Base-by-base conservation (phyloP, 2,797 vertebrate genomes). In the Clamator glandarius region DNA sequence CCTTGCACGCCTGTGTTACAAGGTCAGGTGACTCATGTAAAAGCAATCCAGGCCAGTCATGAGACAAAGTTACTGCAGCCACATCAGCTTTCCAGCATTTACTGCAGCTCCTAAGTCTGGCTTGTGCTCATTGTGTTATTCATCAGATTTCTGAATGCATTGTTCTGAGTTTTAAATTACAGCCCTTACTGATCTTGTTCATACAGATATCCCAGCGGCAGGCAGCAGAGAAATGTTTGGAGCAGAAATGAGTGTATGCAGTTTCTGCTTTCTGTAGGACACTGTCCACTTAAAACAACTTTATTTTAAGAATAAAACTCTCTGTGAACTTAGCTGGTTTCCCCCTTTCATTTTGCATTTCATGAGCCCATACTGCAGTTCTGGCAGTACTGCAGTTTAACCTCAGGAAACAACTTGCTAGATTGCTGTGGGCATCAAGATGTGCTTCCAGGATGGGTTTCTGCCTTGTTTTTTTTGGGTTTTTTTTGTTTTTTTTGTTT, bases 51-150 rank as follows among this genome's bases (percentile, higher is more conserved):
- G 86, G 80, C 73, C 1, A 2, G 89, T 97, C 97, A 96, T 89
- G 92, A 96, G 97, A 85, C 70, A 68, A 51, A 86, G 64, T 89
- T 96, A 96, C 89, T 96, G 94, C 84, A 95, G 92, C 89, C 91
- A 74, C 93, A 96, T 94, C 92, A 95, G 94, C 93, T 96, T 97
- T 96, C 84, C 90, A 92, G 92, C 51, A 90, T 94, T 95, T 93
- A 76, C 90, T 91, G 89, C 75, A 77, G 50, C 73, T 95, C 81
- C 76, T 54, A 85, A 96, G 78, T 62, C 64, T 89, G 89, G 69
- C 72, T 94, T 91, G 86, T 17, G 50, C 62, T 93, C 85, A 77
- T 69, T 84, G 89, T 89, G 41, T 67, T 95, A 87, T 87, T 96
- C 89, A 86, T 90, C 91, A 94, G 90, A 89, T 94, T 86, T 95